These are phyloP conservation scores for Lydus trimaculatus DNA, from an alignment of 2,888 invertebrate species.

Conservation along the genomic window DNA sequence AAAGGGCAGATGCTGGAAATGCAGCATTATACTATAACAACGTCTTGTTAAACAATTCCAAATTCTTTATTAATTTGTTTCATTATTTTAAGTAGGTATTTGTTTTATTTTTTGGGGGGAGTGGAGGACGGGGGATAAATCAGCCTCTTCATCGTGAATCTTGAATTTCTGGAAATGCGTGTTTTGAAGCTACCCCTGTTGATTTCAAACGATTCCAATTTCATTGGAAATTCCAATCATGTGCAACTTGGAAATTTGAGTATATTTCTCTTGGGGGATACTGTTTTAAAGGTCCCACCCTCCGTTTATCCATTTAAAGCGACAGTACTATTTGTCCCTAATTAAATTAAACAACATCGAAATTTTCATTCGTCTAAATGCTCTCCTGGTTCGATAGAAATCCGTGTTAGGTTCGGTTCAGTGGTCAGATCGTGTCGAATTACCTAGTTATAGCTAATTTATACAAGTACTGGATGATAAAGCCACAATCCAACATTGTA, in stretches of 20 bases:
- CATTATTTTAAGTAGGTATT: neutral
- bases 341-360: conserved; percentile 13
- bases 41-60: neutral
- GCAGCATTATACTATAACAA: neutral
- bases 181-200: neutral
- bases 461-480: conserved; percentile 13
- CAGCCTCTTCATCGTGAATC: neutral
- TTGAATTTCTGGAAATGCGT: conserved; percentile 1
- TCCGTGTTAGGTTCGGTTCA: conserved; percentile 10
- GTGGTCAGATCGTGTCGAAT: conserved; percentile 5
- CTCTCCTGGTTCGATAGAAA: conserved; percentile 7
- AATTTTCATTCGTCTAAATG: conserved; percentile 12
- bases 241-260: conserved; percentile 10
- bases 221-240: conserved; percentile 11
- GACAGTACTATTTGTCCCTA: conserved; percentile 7
- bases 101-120: neutral
- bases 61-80: neutral
- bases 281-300: neutral
- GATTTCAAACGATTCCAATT: conserved; percentile 4
- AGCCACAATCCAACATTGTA: conserved; percentile 13
- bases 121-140: neutral
- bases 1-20: neutral
- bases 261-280: neutral
- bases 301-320: conserved; percentile 9
- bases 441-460: conserved; percentile 15